These are phyloP conservation scores for Psittacula cyanocephala DNA, from an alignment of 2,113 vertebrate species.

Conservation along the genomic window DNA sequence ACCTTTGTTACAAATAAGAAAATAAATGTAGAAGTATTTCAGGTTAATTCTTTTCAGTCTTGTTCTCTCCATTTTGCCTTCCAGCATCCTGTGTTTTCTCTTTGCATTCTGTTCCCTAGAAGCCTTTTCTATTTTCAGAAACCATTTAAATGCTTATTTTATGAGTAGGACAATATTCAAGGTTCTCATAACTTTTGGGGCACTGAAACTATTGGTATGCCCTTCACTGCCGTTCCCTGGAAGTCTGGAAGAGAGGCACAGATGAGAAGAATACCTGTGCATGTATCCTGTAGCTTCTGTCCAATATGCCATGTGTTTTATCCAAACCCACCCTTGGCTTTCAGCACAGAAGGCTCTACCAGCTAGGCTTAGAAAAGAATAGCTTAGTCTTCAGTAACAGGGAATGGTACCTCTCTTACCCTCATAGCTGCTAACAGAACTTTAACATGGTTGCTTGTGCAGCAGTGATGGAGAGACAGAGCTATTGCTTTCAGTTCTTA, in stretches of 20 bases:
- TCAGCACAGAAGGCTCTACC: not conserved
- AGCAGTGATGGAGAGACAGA: rapidly evolving
- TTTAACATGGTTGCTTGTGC: not conserved
- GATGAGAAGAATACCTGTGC: not conserved
- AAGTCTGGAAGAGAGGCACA: not conserved
- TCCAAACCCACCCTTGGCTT: not conserved
- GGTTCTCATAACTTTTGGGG: not conserved
- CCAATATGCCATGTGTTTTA: not conserved
- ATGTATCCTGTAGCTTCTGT: not conserved
- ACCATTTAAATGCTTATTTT: conserved; percentile 32
- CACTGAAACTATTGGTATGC: not conserved
- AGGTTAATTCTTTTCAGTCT: conserved; percentile 14
- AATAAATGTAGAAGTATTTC: not conserved
- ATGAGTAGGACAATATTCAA: not conserved
- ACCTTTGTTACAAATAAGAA: not conserved
- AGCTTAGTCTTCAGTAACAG: not conserved
- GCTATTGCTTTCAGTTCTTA: not conserved
- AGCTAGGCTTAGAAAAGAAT: not conserved
- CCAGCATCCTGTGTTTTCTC: conserved; percentile 17
- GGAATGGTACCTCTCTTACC: not conserved
- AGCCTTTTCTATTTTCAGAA: conserved; percentile 19
- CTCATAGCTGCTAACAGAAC: not conserved
- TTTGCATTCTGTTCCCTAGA: conserved; percentile 28
- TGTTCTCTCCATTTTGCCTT: not conserved
- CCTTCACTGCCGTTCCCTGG: not conserved